Base-by-base conservation (phyloP, 2,888 invertebrate species). In the Hyppa rectilinea region DNA sequence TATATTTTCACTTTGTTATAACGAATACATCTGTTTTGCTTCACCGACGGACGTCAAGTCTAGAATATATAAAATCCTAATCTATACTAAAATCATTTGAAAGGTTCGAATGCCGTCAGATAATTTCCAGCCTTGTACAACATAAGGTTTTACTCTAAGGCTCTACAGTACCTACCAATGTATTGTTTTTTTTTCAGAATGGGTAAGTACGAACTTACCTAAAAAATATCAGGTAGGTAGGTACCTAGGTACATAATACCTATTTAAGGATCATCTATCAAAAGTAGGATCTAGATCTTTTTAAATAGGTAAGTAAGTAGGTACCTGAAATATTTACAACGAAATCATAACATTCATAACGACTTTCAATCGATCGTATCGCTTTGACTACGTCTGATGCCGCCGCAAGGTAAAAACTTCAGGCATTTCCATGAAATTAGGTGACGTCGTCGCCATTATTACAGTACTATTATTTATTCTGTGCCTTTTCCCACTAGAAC, bases 371-470 rank as follows among this genome's bases (percentile, higher is more conserved):
- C 7, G 14, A 55, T 56, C 17, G 23, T 6, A 17, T 38, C 6
- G 10, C 10, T 56, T 56, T 34, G 23, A n/a, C n/a, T 9, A 55
- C 2, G 0, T 14, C 23, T 9, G 23, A 3, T 36, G 31, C 23
- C 23, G 14, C 36, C 36, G 23, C 23, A 17, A 20, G 26, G 61
- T 7, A 38, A 61, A 38, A 61, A 29, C 4, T 29, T 60, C 4
- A 36, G n/a, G n/a, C 14, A 59, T 60, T 59, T 60, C 36, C 36
- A 38, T 59, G 29, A 29, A 60, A 29, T 34, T 26, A 14, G 20
- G 6, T n/a, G 36, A n/a, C 1, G 10, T 59, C 14, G 60, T 14
- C 14, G 26, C n/a, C n/a, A n/a, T n/a, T n/a, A n/a, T n/a, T n/a
- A n/a, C n/a, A n/a, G n/a, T n/a, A n/a, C n/a, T n/a, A n/a, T n/a